These are phyloP conservation scores for Hydraecia micacea DNA, from an alignment of 2,888 invertebrate genomes.

Conservation along the genomic window DNA sequence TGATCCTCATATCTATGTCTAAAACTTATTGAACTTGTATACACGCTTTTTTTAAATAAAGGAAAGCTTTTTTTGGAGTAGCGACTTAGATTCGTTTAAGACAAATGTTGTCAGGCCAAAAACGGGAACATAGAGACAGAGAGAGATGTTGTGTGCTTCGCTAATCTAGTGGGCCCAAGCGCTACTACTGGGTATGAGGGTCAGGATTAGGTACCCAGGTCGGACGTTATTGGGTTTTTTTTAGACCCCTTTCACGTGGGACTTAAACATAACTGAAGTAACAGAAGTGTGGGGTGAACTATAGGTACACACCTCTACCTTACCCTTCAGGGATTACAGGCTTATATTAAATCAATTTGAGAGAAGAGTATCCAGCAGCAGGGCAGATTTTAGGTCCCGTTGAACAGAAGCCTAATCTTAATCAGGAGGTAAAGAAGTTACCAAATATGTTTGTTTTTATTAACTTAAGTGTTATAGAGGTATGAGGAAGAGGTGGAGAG, in stretches of 20 bases:
- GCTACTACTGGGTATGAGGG: neutral
- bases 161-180: neutral
- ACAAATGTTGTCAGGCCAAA: neutral
- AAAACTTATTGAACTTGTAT: neutral
- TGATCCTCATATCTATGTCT: too few species aligned
- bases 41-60: neutral
- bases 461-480: too few species aligned
- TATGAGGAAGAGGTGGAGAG: too few species aligned
- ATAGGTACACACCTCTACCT: too few species aligned
- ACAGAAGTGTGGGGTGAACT: neutral
- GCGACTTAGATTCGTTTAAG: neutral
- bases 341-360: neutral
- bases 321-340: neutral
- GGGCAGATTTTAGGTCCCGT: neutral
- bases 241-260: neutral
- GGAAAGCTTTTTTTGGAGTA: neutral
- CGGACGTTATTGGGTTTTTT: neutral
- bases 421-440: neutral
- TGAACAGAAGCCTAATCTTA: neutral
- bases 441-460: too few species aligned
- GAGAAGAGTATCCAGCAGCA: neutral
- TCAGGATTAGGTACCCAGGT: neutral
- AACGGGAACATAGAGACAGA: neutral
- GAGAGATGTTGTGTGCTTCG: neutral
- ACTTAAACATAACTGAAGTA: neutral